phyloP scores from a whole-genome alignment of 2,113 vertebrate species.

The Psephotus haematonotus region DNA sequence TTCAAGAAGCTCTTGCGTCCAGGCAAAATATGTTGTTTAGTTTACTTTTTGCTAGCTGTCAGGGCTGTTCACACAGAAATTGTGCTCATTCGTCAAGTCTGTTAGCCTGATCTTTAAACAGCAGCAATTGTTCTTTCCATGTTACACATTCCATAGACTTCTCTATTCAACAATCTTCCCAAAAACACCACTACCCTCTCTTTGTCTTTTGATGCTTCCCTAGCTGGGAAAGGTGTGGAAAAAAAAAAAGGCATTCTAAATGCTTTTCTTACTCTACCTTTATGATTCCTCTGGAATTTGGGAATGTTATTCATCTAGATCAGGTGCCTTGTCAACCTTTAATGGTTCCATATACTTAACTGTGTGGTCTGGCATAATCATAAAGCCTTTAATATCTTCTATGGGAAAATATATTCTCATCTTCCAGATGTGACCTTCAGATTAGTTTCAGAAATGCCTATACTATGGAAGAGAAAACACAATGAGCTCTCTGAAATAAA shows the following conservation, averaged over 20 bases:
- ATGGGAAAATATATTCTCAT: constrained; percentile 43
- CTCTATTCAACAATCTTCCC: neutral
- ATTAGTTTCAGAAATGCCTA: constrained; percentile 32
- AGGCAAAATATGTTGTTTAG: constrained; percentile 28
- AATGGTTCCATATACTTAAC: constrained; percentile 56
- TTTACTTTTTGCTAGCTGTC: constrained; percentile 35
- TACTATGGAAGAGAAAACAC: neutral
- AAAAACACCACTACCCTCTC: neutral
- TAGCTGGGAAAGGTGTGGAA: neutral
- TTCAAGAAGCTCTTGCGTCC: neutral
- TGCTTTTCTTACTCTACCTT: constrained; percentile 42
- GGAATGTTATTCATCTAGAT: constrained; percentile 53
- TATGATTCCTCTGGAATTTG: constrained; percentile 46
- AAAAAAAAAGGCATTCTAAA: neutral
- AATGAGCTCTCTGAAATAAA: neutral
- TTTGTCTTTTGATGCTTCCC: neutral
- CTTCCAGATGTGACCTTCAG: constrained; percentile 53
- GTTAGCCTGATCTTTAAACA: constrained; percentile 6
- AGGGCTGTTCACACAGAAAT: constrained; percentile 36
- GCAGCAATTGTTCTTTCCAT: neutral
- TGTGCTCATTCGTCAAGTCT: constrained; percentile 2
- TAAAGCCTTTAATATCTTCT: constrained; percentile 59
- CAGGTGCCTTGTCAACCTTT: constrained; percentile 49
- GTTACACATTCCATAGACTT: neutral
- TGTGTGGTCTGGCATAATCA: constrained; percentile 46